A percentile compares a stretch with the other conserved stretches of the same genome.
Evolutionary conservation across 2,888 invertebrate genomes (phyloP).

Genomic region (Drosophila mercatorum): DNA sequence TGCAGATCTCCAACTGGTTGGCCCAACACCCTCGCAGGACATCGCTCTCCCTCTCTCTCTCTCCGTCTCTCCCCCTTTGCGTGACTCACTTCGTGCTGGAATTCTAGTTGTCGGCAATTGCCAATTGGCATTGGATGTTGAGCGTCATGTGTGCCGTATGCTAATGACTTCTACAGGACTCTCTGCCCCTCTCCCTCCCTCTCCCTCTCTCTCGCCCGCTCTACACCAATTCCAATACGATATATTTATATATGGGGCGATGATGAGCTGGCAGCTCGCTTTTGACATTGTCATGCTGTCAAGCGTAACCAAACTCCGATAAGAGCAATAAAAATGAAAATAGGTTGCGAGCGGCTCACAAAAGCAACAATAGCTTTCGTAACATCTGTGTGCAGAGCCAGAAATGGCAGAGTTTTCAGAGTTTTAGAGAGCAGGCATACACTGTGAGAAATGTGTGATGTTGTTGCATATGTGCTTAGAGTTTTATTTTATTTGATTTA

Average conservation of each 20-base stretch:
- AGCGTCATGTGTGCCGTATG: conserved; percentile 68
- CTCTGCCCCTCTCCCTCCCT: background rate
- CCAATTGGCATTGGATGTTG: conserved; percentile 67
- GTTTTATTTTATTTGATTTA: no score
- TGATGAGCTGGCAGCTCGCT: conserved; percentile 44
- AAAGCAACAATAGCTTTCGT: conserved; percentile 63
- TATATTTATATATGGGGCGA: conserved; percentile 7
- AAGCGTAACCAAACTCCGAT: conserved; percentile 83
- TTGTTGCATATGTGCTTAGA: background rate
- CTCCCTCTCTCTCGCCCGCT: background rate
- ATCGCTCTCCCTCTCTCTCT: background rate
- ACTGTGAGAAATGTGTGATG: conserved; percentile 28
- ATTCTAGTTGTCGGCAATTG: conserved; percentile 39
- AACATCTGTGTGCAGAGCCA: conserved; percentile 67
- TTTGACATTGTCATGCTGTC: conserved; percentile 77
- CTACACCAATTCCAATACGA: conserved; percentile 49
- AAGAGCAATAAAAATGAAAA: conserved; percentile 79
- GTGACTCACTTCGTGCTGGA: conserved; percentile 69
- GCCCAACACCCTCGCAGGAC: conserved; percentile 54
- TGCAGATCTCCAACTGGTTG: conserved; percentile 36
- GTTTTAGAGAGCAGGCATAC: conserved; percentile 20
- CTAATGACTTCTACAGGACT: conserved; percentile 66
- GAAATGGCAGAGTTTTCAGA: conserved; percentile 30
- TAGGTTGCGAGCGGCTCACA: conserved; percentile 64
- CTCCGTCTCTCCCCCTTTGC: conserved; percentile 11